phyloP scores from a whole-genome alignment of 2,113 vertebrate species.

The Helogale parvula region DNA sequence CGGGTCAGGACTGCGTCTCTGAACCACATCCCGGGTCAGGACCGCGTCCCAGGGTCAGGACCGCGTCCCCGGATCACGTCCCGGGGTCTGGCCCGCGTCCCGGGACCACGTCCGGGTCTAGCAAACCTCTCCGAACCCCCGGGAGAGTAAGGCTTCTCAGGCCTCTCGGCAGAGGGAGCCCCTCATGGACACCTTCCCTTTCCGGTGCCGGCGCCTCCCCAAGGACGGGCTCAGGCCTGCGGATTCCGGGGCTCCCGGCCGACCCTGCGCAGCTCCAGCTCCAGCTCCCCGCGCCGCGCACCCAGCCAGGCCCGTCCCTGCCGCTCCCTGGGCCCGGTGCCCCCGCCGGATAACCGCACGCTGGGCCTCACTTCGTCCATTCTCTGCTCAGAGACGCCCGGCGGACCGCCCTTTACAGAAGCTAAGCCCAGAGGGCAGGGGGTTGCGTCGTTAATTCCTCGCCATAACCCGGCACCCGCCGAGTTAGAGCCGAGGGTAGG shows the following conservation, averaged over 20 bases:
- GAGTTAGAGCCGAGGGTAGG: fast-evolving
- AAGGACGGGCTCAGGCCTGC: neutral
- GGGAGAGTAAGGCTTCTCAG: neutral
- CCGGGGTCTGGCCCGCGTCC: too few species aligned
- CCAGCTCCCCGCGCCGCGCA: fast-evolving
- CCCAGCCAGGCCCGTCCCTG: fast-evolving
- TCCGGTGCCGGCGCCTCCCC: neutral
- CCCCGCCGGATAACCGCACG: neutral
- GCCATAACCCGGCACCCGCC: neutral
- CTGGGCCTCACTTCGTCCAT: fast-evolving
- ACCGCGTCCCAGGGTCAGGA: too few species aligned
- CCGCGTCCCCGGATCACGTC: too few species aligned
- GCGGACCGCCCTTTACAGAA: neutral
- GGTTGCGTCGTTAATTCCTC: fast-evolving
- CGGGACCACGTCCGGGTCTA: neutral
- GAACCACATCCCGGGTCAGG: too few species aligned
- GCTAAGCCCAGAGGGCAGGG: too few species aligned
- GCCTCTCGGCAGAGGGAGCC: neutral
- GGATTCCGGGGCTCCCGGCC: fast-evolving
- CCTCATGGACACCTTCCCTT: neutral
- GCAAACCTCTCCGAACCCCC: neutral
- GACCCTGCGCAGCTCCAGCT: too few species aligned
- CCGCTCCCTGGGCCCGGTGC: fast-evolving
- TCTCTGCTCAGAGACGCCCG: neutral
- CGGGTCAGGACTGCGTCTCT: too few species aligned